Evolutionary conservation across 2,888 invertebrate species (phyloP).

Genomic region (Drosophila fungiperda): DNA sequence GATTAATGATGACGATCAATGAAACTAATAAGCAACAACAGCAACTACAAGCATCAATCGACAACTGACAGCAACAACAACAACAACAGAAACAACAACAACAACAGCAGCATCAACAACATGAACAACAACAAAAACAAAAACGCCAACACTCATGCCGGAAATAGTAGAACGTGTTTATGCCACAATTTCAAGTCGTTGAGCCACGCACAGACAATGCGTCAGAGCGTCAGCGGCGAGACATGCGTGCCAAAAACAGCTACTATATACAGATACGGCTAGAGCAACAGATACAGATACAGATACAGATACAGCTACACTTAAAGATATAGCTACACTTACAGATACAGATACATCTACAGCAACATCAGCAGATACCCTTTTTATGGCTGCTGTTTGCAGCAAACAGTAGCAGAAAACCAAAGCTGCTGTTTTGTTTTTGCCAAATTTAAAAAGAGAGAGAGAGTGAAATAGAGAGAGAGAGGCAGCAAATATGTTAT

Average conservation of each 20-base stretch:
- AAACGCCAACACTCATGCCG: conserved; percentile 73
- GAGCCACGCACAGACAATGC: conserved; percentile 79
- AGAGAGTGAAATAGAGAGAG: neutral
- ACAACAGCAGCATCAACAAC: conserved; percentile 18
- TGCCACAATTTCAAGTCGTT: conserved; percentile 81
- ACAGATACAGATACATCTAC: conserved; percentile 20
- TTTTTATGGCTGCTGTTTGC: conserved; percentile 29
- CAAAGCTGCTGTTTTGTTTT: conserved; percentile 3
- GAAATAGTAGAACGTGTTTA: conserved; percentile 80
- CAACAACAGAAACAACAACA: conserved; percentile 34
- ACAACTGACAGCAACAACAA: conserved; percentile 21
- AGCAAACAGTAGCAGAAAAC: conserved; percentile 27
- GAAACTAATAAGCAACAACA: conserved; percentile 58
- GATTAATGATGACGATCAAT: conserved; percentile 77
- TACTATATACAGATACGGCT: conserved; percentile 10
- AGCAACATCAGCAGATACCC: conserved; percentile 19
- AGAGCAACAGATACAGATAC: conserved; percentile 23
- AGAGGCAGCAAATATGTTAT: conserved; percentile 36
- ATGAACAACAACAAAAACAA: conserved; percentile 42
- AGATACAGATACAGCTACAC: conserved; percentile 1
- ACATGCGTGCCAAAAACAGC: conserved; percentile 71
- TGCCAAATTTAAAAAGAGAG: neutral
- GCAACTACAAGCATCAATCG: conserved; percentile 11
- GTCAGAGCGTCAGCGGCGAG: conserved; percentile 67
- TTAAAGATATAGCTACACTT: conserved; percentile 4